These are phyloP conservation scores for Eulithis testata DNA, from an alignment of 2,888 invertebrate genomes.

Conservation along the genomic window DNA sequence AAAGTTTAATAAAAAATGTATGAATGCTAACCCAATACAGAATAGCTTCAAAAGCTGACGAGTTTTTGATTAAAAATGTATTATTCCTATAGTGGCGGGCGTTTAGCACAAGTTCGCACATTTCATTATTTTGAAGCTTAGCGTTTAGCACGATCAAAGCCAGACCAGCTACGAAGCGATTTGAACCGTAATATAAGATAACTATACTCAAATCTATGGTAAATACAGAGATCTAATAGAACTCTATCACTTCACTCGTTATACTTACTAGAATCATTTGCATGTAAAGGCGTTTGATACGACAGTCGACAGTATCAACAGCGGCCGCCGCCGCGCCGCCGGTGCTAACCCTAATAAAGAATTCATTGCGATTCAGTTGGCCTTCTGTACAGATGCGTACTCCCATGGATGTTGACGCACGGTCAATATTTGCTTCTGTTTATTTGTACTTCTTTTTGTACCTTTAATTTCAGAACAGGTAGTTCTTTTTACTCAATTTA, in stretches of 20 bases:
- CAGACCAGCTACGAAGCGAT: too few species aligned
- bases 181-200: too few species aligned
- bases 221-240: too few species aligned
- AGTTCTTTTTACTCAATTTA: neutral
- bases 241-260: too few species aligned
- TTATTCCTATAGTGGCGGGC: slow-evolving; percentile 3
- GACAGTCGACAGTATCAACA: neutral
- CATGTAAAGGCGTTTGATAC: too few species aligned
- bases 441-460: slow-evolving; percentile 30
- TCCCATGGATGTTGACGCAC: slow-evolving; percentile 43
- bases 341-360: slow-evolving; percentile 39
- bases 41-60: slow-evolving; percentile 20
- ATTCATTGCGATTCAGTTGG: slow-evolving; percentile 45
- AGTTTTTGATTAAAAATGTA: slow-evolving; percentile 34
- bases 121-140: neutral
- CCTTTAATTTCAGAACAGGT: slow-evolving; percentile 8
- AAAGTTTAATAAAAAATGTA: slow-evolving; percentile 11
- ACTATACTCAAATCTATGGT: too few species aligned
- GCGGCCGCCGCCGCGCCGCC: neutral
- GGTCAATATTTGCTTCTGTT: slow-evolving; percentile 33
- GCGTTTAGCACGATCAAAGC: too few species aligned
- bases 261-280: too few species aligned
- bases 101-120: slow-evolving; percentile 4
- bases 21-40: slow-evolving; percentile 22
- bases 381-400: slow-evolving; percentile 48